Evolutionary conservation across 2,888 invertebrate species (phyloP).

Genomic region (Platerodrilus igneus): DNA sequence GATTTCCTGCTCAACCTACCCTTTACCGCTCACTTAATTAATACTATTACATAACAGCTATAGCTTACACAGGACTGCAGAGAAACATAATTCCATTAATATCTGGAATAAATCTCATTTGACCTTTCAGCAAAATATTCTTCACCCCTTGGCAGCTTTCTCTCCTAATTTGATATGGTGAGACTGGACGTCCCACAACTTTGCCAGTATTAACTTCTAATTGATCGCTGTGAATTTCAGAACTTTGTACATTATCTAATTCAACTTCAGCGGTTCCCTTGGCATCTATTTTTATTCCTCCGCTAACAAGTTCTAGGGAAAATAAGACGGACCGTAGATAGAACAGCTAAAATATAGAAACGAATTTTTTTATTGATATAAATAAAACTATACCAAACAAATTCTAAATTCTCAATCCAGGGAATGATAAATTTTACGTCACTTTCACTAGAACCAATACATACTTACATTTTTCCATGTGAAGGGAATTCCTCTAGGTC

Average conservation of each 20-base stretch:
- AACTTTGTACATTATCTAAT: slow-evolving; percentile 30
- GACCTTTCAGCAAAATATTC: slow-evolving; percentile 77
- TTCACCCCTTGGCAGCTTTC: slow-evolving; percentile 56
- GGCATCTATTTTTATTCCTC: slow-evolving; percentile 23
- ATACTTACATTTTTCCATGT: slow-evolving; percentile 74
- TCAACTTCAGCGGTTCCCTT: slow-evolving; percentile 29
- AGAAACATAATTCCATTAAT: slow-evolving; percentile 78
- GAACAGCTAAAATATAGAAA: slow-evolving; percentile 54
- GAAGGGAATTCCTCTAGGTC: slow-evolving; percentile 76
- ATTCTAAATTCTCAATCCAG: no score
- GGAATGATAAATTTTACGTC: no score
- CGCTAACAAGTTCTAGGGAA: slow-evolving; percentile 72
- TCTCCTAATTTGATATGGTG: slow-evolving; percentile 41
- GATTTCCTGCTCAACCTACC: background rate
- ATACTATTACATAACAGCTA: background rate
- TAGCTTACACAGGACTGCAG: slow-evolving; percentile 73
- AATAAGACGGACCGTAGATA: slow-evolving; percentile 80
- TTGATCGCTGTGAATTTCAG: slow-evolving; percentile 9
- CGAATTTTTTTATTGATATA: background rate
- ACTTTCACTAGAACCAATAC: no score
- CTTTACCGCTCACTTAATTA: background rate
- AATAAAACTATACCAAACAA: background rate
- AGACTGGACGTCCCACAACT: slow-evolving; percentile 32
- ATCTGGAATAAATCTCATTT: slow-evolving; percentile 77
- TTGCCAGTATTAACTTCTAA: slow-evolving; percentile 3